Base-by-base conservation (phyloP, 2,888 invertebrate species). In the Achlya flavicornis region DNA sequence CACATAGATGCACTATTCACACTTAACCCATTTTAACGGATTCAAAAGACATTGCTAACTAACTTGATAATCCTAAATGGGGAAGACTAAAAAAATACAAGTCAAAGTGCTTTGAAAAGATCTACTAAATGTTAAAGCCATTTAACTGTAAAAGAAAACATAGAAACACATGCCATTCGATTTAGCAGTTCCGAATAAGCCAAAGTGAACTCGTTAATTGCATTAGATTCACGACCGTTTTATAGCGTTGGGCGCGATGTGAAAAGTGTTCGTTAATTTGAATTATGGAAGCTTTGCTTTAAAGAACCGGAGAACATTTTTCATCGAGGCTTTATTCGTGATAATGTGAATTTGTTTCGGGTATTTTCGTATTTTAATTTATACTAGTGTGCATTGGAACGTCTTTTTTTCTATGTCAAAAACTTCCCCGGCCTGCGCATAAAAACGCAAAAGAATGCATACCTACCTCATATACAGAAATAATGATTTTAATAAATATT, bases 251-350 rank as follows among this genome's bases (percentile, higher is more conserved):
- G 10, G 19, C 19, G 16, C 53, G 53, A 53, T 10, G 53, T 19
- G 10, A 19, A 53, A 53, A 53, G 53, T 19, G 53, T 53, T 53
- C 53, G 53, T 19, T 53, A 53, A 53, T 48, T 48, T 16, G 48
- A 16, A 48, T 53, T 53, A 53, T 53, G 7, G 53, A 19, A 53
- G 53, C 16, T 19, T 53, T 53, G 10, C 10, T 53, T 53, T 19
- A 5, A 53, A 10, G 53, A 16, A 53, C 19, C 19, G 8, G 10
- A 53, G 53, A 7, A 53, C 7, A 46, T n/a, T n/a, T 7, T 41
- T 46, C 14, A 46, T n/a, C 5, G n/a, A 46, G n/a, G 7, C 7
- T 10, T 10, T 19, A 19, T 14, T 53, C 10, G 6, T 10, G 10
- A 19, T 19, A 10, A 19, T 16, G 53, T 19, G 53, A 19, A 3